phyloP scores from a whole-genome alignment of 1,140 invertebrate species.

The Nasonia giraulti region DNA sequence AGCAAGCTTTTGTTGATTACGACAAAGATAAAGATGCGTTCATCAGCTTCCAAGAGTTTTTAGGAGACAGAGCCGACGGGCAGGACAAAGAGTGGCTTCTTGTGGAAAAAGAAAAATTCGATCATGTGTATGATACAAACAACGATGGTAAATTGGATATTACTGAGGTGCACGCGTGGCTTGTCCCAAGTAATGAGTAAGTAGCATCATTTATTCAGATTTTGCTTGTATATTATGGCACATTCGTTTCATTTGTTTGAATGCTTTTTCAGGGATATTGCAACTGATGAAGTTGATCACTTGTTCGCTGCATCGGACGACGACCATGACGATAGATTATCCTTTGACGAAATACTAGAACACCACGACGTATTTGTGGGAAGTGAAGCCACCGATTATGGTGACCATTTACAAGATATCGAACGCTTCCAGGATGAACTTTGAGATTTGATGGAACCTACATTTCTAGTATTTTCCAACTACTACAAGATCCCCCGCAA shows the following conservation, averaged over 20 bases:
- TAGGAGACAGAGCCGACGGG: slow-evolving; percentile 83
- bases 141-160: slow-evolving; percentile 87
- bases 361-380: slow-evolving; percentile 96
- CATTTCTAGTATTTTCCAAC: slow-evolving; percentile 14
- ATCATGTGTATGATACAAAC: slow-evolving; percentile 90
- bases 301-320: slow-evolving; percentile 92
- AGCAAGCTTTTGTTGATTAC: slow-evolving; percentile 89
- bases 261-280: slow-evolving; percentile 82
- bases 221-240: slow-evolving; percentile 19
- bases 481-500: slow-evolving; percentile 47
- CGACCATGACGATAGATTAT: slow-evolving; percentile 88
- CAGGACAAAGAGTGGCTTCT: slow-evolving; percentile 89
- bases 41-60: slow-evolving; percentile 88
- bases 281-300: slow-evolving; percentile 93
- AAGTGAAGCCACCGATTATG: slow-evolving; percentile 97
- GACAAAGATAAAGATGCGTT: slow-evolving; percentile 89
- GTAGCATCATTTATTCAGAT: slow-evolving; percentile 61
- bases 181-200: slow-evolving; percentile 94
- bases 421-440: slow-evolving; percentile 89
- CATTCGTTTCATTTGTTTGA: slow-evolving; percentile 42
- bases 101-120: slow-evolving; percentile 93
- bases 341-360: slow-evolving; percentile 89
- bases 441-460: slow-evolving; percentile 65
- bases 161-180: slow-evolving; percentile 90
- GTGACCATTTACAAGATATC: slow-evolving; percentile 89